A percentile compares a stretch with the other conserved stretches of the same genome.
Evolutionary conservation across 2,113 vertebrate genomes (phyloP).

Genomic region (Odocoileus virginianus): DNA sequence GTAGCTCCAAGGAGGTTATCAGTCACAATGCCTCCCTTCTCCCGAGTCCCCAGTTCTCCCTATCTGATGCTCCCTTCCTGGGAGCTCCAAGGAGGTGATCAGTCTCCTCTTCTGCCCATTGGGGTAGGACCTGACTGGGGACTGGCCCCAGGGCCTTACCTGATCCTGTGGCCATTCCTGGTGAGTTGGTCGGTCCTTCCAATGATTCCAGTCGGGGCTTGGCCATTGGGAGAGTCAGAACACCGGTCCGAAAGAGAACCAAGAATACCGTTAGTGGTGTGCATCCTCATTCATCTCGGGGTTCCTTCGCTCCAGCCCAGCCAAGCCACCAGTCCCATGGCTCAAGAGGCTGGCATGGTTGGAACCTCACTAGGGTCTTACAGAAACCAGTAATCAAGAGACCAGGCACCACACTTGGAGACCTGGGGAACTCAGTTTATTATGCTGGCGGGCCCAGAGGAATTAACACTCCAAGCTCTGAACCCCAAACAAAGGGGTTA

Average conservation of each 20-base stretch:
- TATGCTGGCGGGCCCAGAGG: rapidly evolving
- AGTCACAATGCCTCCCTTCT: background rate
- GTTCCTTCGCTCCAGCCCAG: background rate
- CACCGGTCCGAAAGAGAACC: background rate
- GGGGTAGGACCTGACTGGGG: background rate
- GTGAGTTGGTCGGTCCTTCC: background rate
- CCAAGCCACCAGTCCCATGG: background rate
- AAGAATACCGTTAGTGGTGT: background rate
- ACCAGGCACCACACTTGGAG: background rate
- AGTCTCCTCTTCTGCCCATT: background rate
- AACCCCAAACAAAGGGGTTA: background rate
- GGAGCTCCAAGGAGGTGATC: background rate
- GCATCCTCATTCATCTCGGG: rapidly evolving
- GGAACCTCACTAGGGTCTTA: background rate
- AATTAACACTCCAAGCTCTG: background rate
- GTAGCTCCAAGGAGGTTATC: background rate
- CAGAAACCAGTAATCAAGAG: background rate
- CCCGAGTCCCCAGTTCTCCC: background rate
- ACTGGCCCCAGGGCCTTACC: background rate
- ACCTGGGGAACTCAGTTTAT: background rate
- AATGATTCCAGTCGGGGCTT: background rate
- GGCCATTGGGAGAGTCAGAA: background rate
- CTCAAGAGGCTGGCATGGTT: background rate
- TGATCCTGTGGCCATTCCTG: background rate
- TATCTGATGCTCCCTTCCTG: no score